Percentiles rank a stretch among this genome's conserved stretches.
These are phyloP conservation scores for Drosophila kuntzei DNA, from an alignment of 2,888 invertebrate species.

Conservation along the genomic window DNA sequence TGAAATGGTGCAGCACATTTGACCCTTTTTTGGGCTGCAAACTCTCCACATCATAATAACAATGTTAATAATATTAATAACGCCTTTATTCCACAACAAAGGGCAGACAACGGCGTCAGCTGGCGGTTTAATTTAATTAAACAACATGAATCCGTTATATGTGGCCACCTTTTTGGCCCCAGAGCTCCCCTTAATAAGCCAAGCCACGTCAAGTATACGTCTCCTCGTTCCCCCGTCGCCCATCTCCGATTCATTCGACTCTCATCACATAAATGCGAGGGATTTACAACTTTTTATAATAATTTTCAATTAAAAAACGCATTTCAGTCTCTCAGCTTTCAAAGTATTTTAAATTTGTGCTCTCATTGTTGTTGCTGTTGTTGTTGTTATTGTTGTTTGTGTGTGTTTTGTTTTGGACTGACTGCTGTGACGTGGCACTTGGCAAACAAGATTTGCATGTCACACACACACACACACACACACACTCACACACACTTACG, in stretches of 20 bases:
- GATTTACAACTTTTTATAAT: conserved; percentile 80
- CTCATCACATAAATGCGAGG: conserved; percentile 55
- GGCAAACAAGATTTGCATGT: conserved; percentile 79
- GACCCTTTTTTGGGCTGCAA: conserved; percentile 44
- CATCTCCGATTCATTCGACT: conserved; percentile 8
- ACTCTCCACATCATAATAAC: conserved; percentile 30
- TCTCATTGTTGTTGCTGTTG: conserved; percentile 24
- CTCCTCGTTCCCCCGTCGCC: background rate
- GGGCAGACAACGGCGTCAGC: conserved; percentile 48
- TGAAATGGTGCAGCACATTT: conserved; percentile 54
- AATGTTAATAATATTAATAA: conserved; percentile 77
- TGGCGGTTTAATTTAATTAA: conserved; percentile 79
- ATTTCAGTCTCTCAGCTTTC: conserved; percentile 58
- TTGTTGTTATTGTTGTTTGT: conserved; percentile 14
- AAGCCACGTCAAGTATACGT: conserved; percentile 41
- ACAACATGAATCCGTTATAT: conserved; percentile 77
- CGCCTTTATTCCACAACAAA: conserved; percentile 76
- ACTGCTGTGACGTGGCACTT: conserved; percentile 65
- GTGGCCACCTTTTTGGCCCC: conserved; percentile 71
- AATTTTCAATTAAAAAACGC: conserved; percentile 79
- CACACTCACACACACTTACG: conserved; percentile 38
- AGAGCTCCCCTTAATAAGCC: conserved; percentile 64
- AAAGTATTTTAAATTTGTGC: conserved; percentile 43
- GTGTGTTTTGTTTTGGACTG: conserved; percentile 50
- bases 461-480: conserved; percentile 53